phyloP scores from a whole-genome alignment of 2,888 invertebrate species.

The Siphonodentalium dalli region DNA sequence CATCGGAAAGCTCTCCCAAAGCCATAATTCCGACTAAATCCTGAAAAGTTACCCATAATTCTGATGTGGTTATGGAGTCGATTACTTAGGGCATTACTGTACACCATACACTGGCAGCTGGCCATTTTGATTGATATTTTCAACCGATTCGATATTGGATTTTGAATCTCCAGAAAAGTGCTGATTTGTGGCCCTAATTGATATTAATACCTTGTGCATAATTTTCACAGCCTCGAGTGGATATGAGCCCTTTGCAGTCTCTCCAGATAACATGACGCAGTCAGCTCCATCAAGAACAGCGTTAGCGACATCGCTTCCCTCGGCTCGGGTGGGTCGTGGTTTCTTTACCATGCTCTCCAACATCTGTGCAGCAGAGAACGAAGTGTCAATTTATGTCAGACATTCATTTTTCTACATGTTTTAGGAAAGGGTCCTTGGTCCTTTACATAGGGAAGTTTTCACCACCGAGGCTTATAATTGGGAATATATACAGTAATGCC shows the following conservation, averaged over 20 bases:
- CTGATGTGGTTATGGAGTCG: too few relatives aligned
- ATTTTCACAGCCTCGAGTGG: constrained; percentile 80
- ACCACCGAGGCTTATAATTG: too few relatives aligned
- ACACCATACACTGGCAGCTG: too few relatives aligned
- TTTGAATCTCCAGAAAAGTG: too few relatives aligned
- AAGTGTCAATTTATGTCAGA: neutral
- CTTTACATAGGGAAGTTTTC: too few relatives aligned
- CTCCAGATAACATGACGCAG: constrained; percentile 97
- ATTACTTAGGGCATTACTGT: too few relatives aligned
- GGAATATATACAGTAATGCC: too few relatives aligned
- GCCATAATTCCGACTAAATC: too few relatives aligned
- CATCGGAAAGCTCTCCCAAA: too few relatives aligned
- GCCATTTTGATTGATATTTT: neutral
- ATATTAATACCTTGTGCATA: constrained; percentile 52
- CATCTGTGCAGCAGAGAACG: constrained; percentile 76
- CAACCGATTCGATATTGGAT: too few relatives aligned
- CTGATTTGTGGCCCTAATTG: neutral
- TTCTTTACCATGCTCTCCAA: constrained; percentile 97
- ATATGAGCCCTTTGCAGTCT: constrained; percentile 96
- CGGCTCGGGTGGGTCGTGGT: constrained; percentile 93
- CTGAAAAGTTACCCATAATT: too few relatives aligned
- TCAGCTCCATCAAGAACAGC: constrained; percentile 96
- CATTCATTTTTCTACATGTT: neutral
- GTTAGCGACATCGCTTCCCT: constrained; percentile 96
- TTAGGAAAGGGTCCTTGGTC: too few relatives aligned